These are phyloP conservation scores for Phylloscopus trochiloides DNA, from an alignment of 2,113 vertebrate genomes.

Conservation along the genomic window DNA sequence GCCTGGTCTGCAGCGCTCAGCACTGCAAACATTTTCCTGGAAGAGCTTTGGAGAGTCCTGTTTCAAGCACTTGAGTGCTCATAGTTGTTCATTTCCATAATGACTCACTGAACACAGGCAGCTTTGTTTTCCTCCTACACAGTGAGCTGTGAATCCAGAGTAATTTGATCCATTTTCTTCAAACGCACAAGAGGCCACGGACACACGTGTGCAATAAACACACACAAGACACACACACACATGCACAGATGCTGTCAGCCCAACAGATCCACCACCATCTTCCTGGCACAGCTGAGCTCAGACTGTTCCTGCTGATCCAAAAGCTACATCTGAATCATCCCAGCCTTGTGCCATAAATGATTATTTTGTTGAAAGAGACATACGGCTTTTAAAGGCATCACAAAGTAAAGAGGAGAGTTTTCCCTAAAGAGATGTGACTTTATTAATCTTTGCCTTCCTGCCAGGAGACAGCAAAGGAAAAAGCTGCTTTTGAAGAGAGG, in stretches of 20 bases:
- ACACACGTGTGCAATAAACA: rapidly evolving
- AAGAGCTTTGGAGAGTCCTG: background rate
- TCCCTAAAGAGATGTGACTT: background rate
- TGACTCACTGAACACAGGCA: background rate
- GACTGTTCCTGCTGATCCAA: background rate
- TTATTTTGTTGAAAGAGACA: background rate
- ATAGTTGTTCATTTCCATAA: background rate
- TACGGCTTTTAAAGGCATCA: background rate
- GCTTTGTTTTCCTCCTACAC: background rate
- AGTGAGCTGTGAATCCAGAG: background rate
- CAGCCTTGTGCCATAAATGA: background rate
- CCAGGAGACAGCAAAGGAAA: background rate
- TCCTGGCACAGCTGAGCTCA: background rate
- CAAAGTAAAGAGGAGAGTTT: background rate
- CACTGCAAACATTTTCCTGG: background rate
- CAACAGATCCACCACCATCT: background rate
- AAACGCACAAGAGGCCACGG: rapidly evolving
- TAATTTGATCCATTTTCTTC: background rate
- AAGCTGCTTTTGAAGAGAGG: background rate
- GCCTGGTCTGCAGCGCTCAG: background rate
- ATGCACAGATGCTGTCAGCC: background rate
- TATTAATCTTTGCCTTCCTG: background rate
- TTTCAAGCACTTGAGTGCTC: background rate
- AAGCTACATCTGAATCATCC: background rate
- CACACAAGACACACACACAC: background rate